Percentiles rank a stretch among this genome's conserved stretches.
These are phyloP conservation scores for Corydoras sp. DNA, from an alignment of 2,113 vertebrate species.

Conservation along the genomic window DNA sequence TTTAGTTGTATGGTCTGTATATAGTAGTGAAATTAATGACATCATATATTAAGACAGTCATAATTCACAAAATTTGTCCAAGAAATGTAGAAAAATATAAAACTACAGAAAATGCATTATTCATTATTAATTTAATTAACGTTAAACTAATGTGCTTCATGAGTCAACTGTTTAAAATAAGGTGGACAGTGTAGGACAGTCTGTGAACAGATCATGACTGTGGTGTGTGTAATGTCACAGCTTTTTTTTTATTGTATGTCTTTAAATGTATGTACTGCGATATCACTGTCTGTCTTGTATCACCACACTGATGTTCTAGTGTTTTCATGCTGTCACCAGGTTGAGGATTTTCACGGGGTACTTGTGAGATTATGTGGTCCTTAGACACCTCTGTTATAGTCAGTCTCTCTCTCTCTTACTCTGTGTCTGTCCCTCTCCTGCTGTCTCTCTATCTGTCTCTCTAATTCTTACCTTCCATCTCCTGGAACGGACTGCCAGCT, in stretches of 20 bases:
- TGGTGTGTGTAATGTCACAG: slow-evolving; percentile 59
- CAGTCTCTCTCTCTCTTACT: slow-evolving; percentile 48
- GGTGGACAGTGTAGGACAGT: background rate
- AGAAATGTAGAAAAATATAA: background rate
- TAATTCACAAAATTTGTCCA: too few species aligned
- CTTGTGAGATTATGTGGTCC: slow-evolving; percentile 3
- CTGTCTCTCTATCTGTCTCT: slow-evolving; percentile 14
- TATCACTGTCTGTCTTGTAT: slow-evolving; percentile 28
- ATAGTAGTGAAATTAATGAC: too few species aligned
- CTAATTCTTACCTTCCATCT: slow-evolving; percentile 1
- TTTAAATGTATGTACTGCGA: slow-evolving; percentile 38
- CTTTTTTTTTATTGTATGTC: slow-evolving; percentile 39
- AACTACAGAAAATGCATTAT: background rate
- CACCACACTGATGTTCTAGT: slow-evolving; percentile 5
- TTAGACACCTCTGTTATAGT: slow-evolving; percentile 37
- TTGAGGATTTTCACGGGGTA: slow-evolving; percentile 1
- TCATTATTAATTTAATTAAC: too few species aligned
- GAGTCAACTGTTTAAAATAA: background rate
- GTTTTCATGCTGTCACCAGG: slow-evolving; percentile 8
- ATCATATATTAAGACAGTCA: too few species aligned
- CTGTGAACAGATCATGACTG: slow-evolving; percentile 49
- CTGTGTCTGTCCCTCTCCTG: slow-evolving; percentile 58
- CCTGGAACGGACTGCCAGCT: slow-evolving; percentile 31
- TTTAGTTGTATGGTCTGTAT: too few species aligned
- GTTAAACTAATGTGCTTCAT: background rate